These are phyloP conservation scores for Antedon mediterranea DNA, from an alignment of 53 echinoderm and acorn worm genomes.

Conservation along the genomic window DNA sequence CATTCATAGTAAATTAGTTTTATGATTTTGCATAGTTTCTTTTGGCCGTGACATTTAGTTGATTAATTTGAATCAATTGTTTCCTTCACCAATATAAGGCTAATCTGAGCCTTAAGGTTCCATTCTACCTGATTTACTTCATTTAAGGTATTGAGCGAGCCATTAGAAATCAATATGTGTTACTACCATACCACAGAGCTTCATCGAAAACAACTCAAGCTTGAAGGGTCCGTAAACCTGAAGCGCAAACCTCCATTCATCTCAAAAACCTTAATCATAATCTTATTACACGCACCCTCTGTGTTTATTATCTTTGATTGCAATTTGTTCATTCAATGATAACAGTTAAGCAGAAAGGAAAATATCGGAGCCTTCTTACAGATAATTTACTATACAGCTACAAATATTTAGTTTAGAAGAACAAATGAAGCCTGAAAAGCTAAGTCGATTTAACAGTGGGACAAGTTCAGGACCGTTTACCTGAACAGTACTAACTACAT, in stretches of 20 bases:
- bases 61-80: background rate
- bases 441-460: background rate
- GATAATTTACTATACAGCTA: background rate
- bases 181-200: background rate
- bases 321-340: background rate
- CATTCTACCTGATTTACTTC: background rate
- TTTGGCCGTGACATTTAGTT: too few relatives aligned
- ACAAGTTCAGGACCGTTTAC: background rate
- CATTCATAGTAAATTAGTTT: too few relatives aligned
- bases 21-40: too few relatives aligned
- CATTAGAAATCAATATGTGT: background rate
- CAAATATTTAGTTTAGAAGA: background rate
- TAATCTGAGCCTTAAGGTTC: background rate
- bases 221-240: background rate
- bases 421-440: background rate
- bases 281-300: background rate
- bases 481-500: background rate
- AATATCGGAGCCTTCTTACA: background rate
- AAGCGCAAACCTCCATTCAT: background rate
- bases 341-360: background rate
- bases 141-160: background rate
- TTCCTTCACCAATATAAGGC: background rate
- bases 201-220: background rate
- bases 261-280: background rate
- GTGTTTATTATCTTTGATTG: background rate